Evolutionary conservation across 1,140 invertebrate genomes (phyloP), one percentile per base, ranked within the genome.

Genomic region (Euborellia annulipes): DNA sequence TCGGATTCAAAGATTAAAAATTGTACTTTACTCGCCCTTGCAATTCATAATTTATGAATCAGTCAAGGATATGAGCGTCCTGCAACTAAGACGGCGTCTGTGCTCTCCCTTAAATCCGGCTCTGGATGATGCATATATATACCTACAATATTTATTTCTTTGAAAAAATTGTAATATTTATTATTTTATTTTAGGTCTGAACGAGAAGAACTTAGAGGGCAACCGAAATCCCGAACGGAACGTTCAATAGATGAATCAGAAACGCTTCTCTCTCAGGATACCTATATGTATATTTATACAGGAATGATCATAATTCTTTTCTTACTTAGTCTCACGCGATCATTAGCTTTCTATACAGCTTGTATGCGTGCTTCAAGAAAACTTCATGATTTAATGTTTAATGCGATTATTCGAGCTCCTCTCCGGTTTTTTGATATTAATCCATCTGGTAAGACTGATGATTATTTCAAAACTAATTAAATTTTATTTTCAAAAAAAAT

Each of bases 351-450:
- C 54, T 85, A 83, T 55, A 66, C 68, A 19, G 53, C 78, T 1
- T 75, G 74, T 22, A 73, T 82, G 62, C 58, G 63, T 3, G 67
- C 77, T 32, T 82, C 79, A 2, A 69, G 75, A 43, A 70, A 64
- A 34, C 57, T 85, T 2, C 82, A 85, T 57, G 73, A 82, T 50
- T 60, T 56, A 19, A 78, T 81, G 65, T 85, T 85, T 57, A 53
- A 57, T 18, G 65, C 66, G 27, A 60, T 81, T 8, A 64, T 82
- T 2, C 56, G 66, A 22, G 68, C 73, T 2, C 70, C 75, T 7
- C 82, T 88, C 75, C 59, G 72, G 45, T 91, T 89, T 55, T 91
- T 86, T 50, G 79, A 89, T 49, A 72, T 68, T 0, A 89, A 82
- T 59, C 78, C 80, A 3, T 76, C 75, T 23, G 79, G 70, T 66